Conservation (phyloP, 2,113 vertebrate species). For the Tenebrosternarchus preto region DNA sequence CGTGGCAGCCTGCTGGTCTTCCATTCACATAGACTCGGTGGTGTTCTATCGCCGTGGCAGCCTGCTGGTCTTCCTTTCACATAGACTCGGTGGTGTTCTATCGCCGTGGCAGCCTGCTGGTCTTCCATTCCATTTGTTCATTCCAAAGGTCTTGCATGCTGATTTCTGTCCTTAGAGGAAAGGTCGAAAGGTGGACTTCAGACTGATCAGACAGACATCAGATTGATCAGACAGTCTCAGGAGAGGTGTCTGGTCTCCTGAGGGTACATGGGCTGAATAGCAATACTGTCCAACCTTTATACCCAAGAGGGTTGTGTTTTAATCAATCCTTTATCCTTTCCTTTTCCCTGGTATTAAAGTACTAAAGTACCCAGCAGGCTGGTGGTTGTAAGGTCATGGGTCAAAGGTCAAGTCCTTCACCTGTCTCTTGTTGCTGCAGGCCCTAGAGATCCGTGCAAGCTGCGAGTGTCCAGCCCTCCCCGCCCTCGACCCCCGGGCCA, state of each 20-base stretch:
- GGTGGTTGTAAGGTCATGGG: conserved; percentile 19
- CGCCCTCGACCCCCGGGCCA: conserved; percentile 80
- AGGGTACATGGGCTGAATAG: not conserved
- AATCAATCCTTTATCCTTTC: not conserved
- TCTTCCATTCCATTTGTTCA: not conserved
- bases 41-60: not conserved
- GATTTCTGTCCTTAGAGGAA: not conserved
- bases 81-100: conserved; percentile 5
- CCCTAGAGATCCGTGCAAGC: conserved; percentile 84
- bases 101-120: too few relatives aligned
- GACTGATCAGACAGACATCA: not conserved
- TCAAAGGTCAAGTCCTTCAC: conserved; percentile 6
- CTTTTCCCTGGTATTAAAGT: not conserved
- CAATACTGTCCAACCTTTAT: not conserved
- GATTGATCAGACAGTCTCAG: conserved; percentile 6
- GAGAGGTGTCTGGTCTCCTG: conserved; percentile 12
- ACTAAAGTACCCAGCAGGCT: not conserved
- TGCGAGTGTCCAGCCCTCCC: conserved; percentile 87
- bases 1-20: too few relatives aligned
- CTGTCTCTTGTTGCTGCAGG: conserved; percentile 73
- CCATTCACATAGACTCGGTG: too few relatives aligned
- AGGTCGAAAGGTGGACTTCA: not conserved
- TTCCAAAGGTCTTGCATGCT: not conserved
- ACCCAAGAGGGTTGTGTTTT: not conserved
- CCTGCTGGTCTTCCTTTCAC: too few relatives aligned